A percentile compares a stretch with the other conserved stretches of the same genome.
These are phyloP conservation scores for Trichogramma dendrolimi DNA, from an alignment of 2,888 invertebrate species.

Conservation along the genomic window DNA sequence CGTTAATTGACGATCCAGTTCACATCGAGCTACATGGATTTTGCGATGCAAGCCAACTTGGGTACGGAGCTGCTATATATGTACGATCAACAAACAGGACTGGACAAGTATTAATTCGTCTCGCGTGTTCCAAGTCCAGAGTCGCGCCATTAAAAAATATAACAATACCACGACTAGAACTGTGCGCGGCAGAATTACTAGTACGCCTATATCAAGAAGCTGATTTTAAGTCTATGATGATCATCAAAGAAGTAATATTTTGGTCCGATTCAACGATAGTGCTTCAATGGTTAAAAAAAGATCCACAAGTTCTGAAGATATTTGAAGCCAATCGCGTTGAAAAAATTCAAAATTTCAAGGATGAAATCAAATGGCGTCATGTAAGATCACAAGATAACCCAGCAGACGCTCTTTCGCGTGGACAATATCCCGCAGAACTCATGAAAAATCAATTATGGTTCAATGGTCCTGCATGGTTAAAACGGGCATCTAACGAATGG, in stretches of 20 bases:
- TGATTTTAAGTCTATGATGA: too few relatives aligned
- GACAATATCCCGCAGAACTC: not conserved
- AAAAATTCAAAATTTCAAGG: not conserved
- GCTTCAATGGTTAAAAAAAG: not conserved
- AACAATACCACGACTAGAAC: slow-evolving; percentile 1
- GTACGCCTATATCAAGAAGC: not conserved
- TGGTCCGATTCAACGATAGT: not conserved
- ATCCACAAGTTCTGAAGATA: not conserved
- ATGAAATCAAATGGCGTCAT: not conserved
- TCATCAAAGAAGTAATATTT: not conserved
- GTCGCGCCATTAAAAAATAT: not conserved
- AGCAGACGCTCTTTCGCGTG: not conserved
- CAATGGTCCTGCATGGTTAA: not conserved
- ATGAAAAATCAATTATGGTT: not conserved
- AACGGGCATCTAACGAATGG: not conserved
- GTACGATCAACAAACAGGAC: too few relatives aligned
- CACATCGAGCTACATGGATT: too few relatives aligned
- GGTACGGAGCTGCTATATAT: too few relatives aligned
- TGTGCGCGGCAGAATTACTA: not conserved
- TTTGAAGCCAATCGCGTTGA: not conserved
- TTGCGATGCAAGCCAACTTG: too few relatives aligned
- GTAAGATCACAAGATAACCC: not conserved
- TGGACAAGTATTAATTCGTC: not conserved
- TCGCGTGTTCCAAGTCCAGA: slow-evolving; percentile 2
- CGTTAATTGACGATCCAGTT: too few relatives aligned